A percentile compares a stretch with the other conserved stretches of the same genome.
Evolutionary conservation across 2,113 vertebrate genomes (phyloP).

Genomic region (Nesogale talazaci): DNA sequence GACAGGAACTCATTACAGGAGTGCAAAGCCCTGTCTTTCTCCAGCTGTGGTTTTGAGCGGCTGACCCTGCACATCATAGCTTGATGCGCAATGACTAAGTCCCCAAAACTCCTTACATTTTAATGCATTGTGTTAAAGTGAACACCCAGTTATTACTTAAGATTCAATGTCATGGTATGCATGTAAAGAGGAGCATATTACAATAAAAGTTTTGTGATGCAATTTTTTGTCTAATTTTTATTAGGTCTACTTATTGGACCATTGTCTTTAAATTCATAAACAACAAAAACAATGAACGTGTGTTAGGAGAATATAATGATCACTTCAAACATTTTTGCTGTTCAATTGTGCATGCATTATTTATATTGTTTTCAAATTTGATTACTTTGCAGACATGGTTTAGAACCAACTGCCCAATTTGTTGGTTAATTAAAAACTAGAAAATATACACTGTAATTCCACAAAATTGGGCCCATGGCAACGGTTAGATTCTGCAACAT

Average conservation of each 20-base stretch:
- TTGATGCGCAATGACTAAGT: too few relatives aligned
- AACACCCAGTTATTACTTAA: not conserved
- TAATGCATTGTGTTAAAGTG: constrained; percentile 22
- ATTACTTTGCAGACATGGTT: constrained; percentile 28
- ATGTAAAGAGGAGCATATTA: not conserved
- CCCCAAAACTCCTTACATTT: too few relatives aligned
- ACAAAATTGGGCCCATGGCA: not conserved
- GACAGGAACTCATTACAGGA: too few relatives aligned
- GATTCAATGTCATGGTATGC: not conserved
- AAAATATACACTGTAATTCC: not conserved
- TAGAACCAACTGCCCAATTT: not conserved
- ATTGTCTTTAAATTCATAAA: constrained; percentile 15
- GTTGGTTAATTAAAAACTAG: not conserved
- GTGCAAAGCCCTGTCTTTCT: too few relatives aligned
- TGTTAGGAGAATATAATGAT: not conserved
- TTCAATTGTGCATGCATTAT: not conserved
- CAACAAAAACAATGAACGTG: not conserved
- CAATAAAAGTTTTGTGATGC: not conserved
- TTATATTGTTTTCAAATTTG: constrained; percentile 21
- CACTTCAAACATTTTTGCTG: not conserved
- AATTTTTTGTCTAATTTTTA: not conserved
- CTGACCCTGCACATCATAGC: too few relatives aligned
- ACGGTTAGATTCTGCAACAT: not conserved
- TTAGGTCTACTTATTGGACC: not conserved
- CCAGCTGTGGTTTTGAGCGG: too few relatives aligned